Conservation (phyloP, 2,888 invertebrate genomes). For the Drosophila picticornis region DNA sequence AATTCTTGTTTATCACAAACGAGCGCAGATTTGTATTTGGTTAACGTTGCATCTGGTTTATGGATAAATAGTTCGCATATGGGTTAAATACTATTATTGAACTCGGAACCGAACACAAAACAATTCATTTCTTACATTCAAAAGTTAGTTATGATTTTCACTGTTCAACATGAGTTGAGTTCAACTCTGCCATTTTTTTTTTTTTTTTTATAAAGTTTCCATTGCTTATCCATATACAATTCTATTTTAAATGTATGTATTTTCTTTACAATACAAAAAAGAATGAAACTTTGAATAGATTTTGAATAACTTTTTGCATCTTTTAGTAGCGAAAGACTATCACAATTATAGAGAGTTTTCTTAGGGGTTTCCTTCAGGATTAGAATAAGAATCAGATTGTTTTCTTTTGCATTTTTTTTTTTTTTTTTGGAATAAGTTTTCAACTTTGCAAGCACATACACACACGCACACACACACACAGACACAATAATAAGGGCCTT, state of each 20-base stretch:
- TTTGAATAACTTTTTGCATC: constrained; percentile 27
- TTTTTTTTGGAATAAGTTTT: constrained; percentile 24
- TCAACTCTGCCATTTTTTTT: background rate
- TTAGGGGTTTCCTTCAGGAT: constrained; percentile 37
- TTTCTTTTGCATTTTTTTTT: constrained; percentile 32
- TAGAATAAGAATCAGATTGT: constrained; percentile 48
- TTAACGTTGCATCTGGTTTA: constrained; percentile 31
- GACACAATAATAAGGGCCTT: constrained; percentile 7
- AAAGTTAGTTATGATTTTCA: constrained; percentile 4
- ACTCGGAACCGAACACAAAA: constrained; percentile 18
- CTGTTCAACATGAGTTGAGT: background rate
- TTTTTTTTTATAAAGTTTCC: background rate
- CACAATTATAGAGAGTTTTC: constrained; percentile 71
- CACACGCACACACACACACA: constrained; percentile 31
- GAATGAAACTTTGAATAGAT: constrained; percentile 26
- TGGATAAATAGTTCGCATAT: constrained; percentile 21
- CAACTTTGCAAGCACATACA: constrained; percentile 44
- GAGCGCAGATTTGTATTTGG: constrained; percentile 26
- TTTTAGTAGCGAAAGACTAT: constrained; percentile 66
- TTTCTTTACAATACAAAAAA: background rate
- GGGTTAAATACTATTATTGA: background rate
- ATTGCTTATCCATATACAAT: constrained; percentile 10
- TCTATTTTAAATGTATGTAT: background rate
- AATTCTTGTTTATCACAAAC: constrained; percentile 58
- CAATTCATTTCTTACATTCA: constrained; percentile 23